A percentile compares a stretch with the other conserved stretches of the same genome.
phyloP scores from a whole-genome alignment of 2,113 vertebrate genomes.

The Chascanopsetta lugubris region DNA sequence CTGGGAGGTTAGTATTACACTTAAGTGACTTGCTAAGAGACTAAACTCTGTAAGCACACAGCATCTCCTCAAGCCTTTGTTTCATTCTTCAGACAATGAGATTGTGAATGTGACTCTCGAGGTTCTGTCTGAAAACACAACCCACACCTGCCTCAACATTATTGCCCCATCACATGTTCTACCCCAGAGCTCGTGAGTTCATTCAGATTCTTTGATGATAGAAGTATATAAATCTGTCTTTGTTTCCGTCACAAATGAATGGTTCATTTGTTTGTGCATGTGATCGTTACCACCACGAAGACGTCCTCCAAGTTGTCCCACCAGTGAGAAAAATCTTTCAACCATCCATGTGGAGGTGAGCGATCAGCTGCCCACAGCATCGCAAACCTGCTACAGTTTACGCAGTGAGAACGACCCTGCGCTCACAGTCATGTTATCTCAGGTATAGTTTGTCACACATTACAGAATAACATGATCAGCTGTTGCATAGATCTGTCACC shows the following conservation, averaged over 20 bases:
- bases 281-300: conserved; percentile 44
- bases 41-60: background rate
- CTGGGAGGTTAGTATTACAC: conserved; percentile 69
- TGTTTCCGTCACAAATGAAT: background rate
- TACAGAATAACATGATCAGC: background rate
- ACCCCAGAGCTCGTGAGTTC: conserved; percentile 74
- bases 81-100: conserved; percentile 53
- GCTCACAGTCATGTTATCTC: conserved; percentile 77
- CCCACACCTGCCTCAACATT: conserved; percentile 74
- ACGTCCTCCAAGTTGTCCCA: conserved; percentile 67
- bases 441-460: conserved; percentile 60
- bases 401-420: conserved; percentile 66
- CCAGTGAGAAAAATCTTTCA: conserved; percentile 40
- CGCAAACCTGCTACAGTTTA: conserved; percentile 72
- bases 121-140: conserved; percentile 44
- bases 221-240: background rate
- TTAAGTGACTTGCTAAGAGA: background rate
- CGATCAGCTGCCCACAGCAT: conserved; percentile 17
- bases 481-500: background rate
- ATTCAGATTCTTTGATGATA: conserved; percentile 2
- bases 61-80: background rate
- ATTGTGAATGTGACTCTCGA: conserved; percentile 55
- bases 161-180: conserved; percentile 66
- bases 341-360: conserved; percentile 45
- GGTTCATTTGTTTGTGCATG: background rate